Evolutionary conservation across 2,113 vertebrate genomes (phyloP).

Genomic region (Balaeniceps rex): DNA sequence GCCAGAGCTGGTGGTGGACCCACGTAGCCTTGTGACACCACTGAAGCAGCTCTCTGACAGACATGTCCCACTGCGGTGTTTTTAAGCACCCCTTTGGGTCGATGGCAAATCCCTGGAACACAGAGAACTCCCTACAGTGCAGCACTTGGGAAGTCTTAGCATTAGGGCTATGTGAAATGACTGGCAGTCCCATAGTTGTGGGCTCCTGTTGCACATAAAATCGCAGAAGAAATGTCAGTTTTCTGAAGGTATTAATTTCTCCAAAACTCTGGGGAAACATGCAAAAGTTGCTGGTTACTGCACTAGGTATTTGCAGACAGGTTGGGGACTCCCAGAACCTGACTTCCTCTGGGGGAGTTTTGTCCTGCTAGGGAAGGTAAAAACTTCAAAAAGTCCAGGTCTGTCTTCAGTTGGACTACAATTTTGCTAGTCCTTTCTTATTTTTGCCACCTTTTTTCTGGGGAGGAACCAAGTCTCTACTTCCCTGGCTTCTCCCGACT

Average conservation of each 20-base stretch:
- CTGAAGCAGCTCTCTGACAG: background rate
- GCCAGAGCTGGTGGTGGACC: background rate
- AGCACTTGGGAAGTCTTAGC: background rate
- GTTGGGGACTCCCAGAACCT: background rate
- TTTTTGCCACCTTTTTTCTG: background rate
- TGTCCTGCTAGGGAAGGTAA: background rate
- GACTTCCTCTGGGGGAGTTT: background rate
- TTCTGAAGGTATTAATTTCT: background rate
- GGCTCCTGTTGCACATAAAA: background rate
- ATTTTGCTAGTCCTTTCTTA: background rate
- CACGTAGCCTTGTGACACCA: background rate
- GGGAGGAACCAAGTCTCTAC: background rate
- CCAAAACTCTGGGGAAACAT: background rate
- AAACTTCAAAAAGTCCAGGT: background rate
- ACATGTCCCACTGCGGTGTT: accelerated
- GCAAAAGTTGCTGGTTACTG: background rate
- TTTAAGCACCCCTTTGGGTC: background rate
- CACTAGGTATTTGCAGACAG: background rate
- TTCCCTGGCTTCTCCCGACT: background rate
- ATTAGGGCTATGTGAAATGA: background rate
- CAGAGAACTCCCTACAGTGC: background rate
- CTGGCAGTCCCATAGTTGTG: background rate
- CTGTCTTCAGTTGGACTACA: background rate
- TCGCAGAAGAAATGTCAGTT: background rate
- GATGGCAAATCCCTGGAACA: background rate